Conservation (phyloP, 2,797 vertebrate species). For the Geotrypetes seraphini region DNA sequence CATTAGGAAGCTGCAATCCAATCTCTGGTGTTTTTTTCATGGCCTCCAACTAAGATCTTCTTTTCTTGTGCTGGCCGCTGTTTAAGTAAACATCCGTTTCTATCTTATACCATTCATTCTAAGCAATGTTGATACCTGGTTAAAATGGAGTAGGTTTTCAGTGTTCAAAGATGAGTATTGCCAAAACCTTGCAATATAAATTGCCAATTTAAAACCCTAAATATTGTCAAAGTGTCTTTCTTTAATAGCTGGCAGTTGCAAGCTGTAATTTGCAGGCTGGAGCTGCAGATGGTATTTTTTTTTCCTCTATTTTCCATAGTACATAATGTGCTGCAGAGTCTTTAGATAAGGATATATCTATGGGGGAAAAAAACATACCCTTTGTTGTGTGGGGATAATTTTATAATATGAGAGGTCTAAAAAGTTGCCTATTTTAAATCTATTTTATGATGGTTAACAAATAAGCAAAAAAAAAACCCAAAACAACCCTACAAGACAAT, state of each 20-base stretch:
- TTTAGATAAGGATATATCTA: slow-evolving; percentile 45
- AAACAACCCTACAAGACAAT: too few species aligned
- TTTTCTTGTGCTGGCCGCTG: slow-evolving; percentile 45
- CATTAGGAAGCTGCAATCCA: slow-evolving; percentile 28
- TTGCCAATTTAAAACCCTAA: slow-evolving; percentile 67
- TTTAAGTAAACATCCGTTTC: slow-evolving; percentile 55
- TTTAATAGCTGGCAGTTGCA: slow-evolving; percentile 65
- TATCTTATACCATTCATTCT: slow-evolving; percentile 29
- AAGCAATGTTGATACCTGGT: slow-evolving; percentile 42
- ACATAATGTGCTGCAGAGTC: slow-evolving; percentile 54
- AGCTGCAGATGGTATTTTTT: slow-evolving; percentile 67
- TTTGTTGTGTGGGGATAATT: too few species aligned
- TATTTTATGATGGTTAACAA: too few species aligned
- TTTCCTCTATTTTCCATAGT: slow-evolving; percentile 47
- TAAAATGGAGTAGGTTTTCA: slow-evolving; percentile 52
- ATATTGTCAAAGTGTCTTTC: slow-evolving; percentile 67
- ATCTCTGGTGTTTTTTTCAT: slow-evolving; percentile 22
- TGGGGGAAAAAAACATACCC: slow-evolving; percentile 36
- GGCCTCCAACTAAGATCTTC: slow-evolving; percentile 25
- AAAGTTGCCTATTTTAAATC: too few species aligned
- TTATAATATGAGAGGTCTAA: too few species aligned
- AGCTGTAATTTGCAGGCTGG: slow-evolving; percentile 68
- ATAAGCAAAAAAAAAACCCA: too few species aligned
- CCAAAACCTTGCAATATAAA: slow-evolving; percentile 57
- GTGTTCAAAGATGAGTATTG: slow-evolving; percentile 59